phyloP scores from a whole-genome alignment of 2,797 vertebrate genomes.

The Melanotaenia parkinsoni region DNA sequence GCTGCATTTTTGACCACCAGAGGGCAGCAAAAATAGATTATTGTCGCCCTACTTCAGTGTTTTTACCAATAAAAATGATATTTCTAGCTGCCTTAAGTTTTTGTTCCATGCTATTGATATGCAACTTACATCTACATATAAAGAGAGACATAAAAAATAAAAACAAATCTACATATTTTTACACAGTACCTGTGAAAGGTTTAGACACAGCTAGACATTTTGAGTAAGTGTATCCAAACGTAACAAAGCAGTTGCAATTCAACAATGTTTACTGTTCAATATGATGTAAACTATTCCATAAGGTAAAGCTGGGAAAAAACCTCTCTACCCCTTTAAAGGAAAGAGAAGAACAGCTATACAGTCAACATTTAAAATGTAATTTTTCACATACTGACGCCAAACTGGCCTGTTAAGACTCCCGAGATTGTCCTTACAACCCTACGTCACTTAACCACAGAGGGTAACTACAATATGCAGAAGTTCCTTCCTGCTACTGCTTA shows the following conservation, averaged over 20 bases:
- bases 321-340: background rate
- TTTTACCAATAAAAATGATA: background rate
- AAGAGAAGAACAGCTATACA: background rate
- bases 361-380: background rate
- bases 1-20: constrained; percentile 1
- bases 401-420: background rate
- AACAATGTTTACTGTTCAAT: background rate
- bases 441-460: background rate
- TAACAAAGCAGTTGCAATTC: background rate
- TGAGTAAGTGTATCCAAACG: background rate
- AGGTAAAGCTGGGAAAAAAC: background rate
- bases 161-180: background rate
- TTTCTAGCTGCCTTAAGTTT: background rate
- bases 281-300: background rate
- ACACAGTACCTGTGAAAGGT: background rate
- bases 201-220: background rate
- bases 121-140: background rate
- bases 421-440: background rate
- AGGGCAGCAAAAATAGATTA: background rate
- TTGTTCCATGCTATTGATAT: background rate
- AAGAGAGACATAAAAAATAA: background rate
- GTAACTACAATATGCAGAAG: background rate
- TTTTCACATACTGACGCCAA: background rate
- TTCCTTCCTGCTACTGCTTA: background rate
- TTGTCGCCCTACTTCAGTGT: background rate